These are phyloP conservation scores for Halcyon malimbica DNA, from an alignment of 2,113 vertebrate genomes.

Conservation along the genomic window DNA sequence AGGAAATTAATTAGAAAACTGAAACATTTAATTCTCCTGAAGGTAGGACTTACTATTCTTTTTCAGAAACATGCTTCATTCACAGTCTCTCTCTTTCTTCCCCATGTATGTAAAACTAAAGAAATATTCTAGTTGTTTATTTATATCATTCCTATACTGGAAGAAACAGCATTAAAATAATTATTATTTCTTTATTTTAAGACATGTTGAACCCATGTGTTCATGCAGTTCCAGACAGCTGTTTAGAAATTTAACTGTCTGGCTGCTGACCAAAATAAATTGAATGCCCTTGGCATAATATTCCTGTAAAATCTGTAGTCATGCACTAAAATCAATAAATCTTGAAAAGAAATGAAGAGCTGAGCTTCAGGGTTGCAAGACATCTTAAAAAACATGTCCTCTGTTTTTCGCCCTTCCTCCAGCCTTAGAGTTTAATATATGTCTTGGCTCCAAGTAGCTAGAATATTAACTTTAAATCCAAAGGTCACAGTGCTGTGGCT, in stretches of 20 bases:
- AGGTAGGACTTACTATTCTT: background rate
- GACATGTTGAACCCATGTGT: conserved; percentile 43
- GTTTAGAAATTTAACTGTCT: conserved; percentile 38
- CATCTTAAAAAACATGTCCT: background rate
- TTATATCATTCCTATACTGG: background rate
- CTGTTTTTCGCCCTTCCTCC: background rate
- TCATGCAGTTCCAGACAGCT: conserved; percentile 24
- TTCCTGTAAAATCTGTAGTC: conserved; percentile 27
- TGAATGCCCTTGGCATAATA: conserved; percentile 32
- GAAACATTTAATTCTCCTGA: background rate
- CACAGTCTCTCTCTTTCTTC: background rate
- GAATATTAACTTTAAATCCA: conserved; percentile 29
- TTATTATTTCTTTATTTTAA: background rate
- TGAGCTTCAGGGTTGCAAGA: background rate
- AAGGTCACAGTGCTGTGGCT: conserved; percentile 14
- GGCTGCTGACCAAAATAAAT: conserved; percentile 49
- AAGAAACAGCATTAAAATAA: background rate
- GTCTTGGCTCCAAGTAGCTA: conserved; percentile 28
- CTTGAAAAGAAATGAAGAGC: conserved; percentile 25
- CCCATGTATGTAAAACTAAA: background rate
- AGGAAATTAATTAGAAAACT: background rate
- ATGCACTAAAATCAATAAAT: conserved; percentile 35
- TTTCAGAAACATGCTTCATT: background rate
- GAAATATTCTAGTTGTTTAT: background rate
- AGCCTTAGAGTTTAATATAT: conserved; percentile 32